Evolutionary conservation across 2,113 vertebrate species (phyloP).

Genomic region (Plecturocebus donacophilus): DNA sequence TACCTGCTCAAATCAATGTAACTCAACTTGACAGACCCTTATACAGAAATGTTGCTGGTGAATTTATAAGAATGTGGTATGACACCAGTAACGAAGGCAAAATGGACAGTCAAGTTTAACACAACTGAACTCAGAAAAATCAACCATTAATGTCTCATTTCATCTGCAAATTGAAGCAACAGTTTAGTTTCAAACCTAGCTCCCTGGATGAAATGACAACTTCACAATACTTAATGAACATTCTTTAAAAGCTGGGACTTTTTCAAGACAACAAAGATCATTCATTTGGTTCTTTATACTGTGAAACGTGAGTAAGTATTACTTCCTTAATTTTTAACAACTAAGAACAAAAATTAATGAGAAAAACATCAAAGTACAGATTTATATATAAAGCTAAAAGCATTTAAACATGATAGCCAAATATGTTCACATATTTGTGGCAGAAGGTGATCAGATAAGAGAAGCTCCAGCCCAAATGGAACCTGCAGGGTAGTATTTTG

Average conservation of each 20-base stretch:
- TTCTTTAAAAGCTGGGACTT: conserved; percentile 62
- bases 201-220: conserved; percentile 49
- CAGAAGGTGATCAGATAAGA: neutral
- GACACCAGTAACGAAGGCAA: conserved; percentile 47
- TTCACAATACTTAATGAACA: conserved; percentile 72
- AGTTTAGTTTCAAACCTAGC: conserved; percentile 55
- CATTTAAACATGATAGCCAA: conserved; percentile 12
- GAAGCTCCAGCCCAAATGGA: neutral
- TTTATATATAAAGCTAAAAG: neutral
- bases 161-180: conserved; percentile 49
- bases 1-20: conserved; percentile 54
- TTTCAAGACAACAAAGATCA: conserved; percentile 73
- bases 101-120: conserved; percentile 39
- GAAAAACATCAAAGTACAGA: neutral
- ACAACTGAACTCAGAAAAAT: conserved; percentile 47
- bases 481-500: neutral
- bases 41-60: conserved; percentile 46
- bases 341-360: conserved; percentile 57
- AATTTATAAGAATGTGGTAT: conserved; percentile 38
- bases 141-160: neutral
- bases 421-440: neutral
- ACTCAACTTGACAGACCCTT: conserved; percentile 65
- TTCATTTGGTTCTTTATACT: conserved; percentile 67
- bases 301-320: conserved; percentile 70
- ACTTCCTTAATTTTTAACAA: conserved; percentile 68